Percentiles rank a stretch among this genome's conserved stretches.
Conservation (phyloP, 2,113 vertebrate genomes). For the Toxotes jaculatrix region DNA sequence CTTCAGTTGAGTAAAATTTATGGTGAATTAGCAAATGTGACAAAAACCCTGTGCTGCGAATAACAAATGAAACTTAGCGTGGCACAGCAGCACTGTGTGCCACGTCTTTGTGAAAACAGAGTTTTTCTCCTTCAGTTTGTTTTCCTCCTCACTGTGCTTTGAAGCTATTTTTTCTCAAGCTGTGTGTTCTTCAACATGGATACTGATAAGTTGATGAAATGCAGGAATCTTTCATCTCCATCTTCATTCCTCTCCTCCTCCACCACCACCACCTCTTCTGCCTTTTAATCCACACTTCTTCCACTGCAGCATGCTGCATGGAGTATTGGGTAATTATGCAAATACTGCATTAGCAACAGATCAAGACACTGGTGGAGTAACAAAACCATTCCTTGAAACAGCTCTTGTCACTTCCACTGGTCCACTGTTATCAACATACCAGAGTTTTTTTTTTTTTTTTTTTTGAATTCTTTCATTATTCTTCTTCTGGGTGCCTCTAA, state of each 20-base stretch:
- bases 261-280: slow-evolving; percentile 26
- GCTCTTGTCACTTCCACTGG: slow-evolving; percentile 41
- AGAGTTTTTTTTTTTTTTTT: slow-evolving; percentile 24
- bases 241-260: slow-evolving; percentile 28
- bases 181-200: slow-evolving; percentile 38
- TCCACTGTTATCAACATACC: slow-evolving; percentile 51
- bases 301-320: slow-evolving; percentile 55
- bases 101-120: neutral
- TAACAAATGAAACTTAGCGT: neutral
- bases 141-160: slow-evolving; percentile 47
- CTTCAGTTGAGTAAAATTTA: neutral
- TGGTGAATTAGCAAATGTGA: neutral
- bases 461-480: slow-evolving; percentile 26
- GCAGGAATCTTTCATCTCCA: slow-evolving; percentile 60
- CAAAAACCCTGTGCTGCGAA: neutral
- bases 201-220: slow-evolving; percentile 64
- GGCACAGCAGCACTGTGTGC: neutral
- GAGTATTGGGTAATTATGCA: slow-evolving; percentile 75
- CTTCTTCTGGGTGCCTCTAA: slow-evolving; percentile 53
- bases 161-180: slow-evolving; percentile 49
- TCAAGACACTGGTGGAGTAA: slow-evolving; percentile 61
- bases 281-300: slow-evolving; percentile 47
- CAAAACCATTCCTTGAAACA: slow-evolving; percentile 55
- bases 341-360: slow-evolving; percentile 68
- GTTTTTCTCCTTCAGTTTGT: slow-evolving; percentile 28